A percentile compares a stretch with the other conserved stretches of the same genome.
These are phyloP conservation scores for Trachops cirrhosus DNA, from an alignment of 2,797 vertebrate species.

Conservation along the genomic window DNA sequence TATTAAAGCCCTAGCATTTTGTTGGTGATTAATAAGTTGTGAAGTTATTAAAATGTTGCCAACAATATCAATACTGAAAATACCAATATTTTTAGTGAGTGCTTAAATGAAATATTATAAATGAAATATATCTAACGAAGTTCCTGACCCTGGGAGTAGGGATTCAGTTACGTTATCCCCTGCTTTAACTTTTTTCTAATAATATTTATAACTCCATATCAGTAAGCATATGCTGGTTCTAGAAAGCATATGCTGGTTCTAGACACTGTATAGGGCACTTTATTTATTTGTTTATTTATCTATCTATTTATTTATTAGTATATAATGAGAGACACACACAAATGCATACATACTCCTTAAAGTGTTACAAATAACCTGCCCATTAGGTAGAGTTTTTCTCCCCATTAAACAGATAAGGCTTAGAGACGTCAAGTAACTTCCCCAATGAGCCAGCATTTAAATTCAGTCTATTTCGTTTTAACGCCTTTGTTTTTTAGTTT, in stretches of 20 bases:
- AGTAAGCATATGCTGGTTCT: neutral
- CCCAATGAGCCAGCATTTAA: neutral
- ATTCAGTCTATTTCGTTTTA: neutral
- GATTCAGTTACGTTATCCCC: neutral
- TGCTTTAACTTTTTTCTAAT: neutral
- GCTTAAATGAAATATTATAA: conserved; percentile 14
- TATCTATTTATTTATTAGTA: neutral
- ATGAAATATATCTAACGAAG: neutral
- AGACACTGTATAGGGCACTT: neutral
- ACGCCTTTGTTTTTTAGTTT: neutral
- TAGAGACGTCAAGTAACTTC: neutral
- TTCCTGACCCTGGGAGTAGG: neutral
- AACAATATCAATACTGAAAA: neutral
- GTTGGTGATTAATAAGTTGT: neutral
- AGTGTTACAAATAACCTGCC: neutral
- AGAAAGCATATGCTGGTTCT: neutral
- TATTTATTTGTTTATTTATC: neutral
- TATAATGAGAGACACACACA: neutral
- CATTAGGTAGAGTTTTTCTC: neutral
- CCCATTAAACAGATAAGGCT: neutral
- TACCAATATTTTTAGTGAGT: neutral
- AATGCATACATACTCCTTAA: neutral
- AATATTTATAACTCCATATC: neutral
- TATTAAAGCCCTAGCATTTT: neutral
- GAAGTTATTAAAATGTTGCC: neutral